A percentile compares a stretch with the other conserved stretches of the same genome.
Conservation (phyloP, 1,140 invertebrate genomes). For the Drosophila cardini region DNA sequence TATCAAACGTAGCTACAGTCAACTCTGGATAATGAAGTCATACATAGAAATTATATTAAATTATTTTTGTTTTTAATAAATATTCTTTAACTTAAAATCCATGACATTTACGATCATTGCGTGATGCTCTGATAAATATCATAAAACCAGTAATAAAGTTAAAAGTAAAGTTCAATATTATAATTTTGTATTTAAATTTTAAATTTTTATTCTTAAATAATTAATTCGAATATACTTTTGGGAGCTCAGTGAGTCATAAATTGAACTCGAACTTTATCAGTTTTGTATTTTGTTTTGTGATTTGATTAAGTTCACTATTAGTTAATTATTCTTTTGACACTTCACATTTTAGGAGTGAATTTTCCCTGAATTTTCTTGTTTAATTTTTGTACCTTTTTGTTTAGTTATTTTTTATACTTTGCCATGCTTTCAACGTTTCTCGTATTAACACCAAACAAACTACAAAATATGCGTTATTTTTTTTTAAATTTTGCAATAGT, state of each 20-base stretch:
- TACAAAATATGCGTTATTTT: conserved; percentile 68
- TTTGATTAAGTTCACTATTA: conserved; percentile 10
- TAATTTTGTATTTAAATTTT: conserved; percentile 44
- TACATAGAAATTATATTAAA: conserved; percentile 26
- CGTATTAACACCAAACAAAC: conserved; percentile 64
- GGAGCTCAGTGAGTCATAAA: conserved; percentile 18
- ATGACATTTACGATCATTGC: conserved; percentile 51
- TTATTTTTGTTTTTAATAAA: conserved; percentile 55
- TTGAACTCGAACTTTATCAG: neutral
- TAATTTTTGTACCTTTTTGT: conserved; percentile 14
- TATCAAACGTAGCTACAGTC: conserved; percentile 63
- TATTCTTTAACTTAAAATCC: conserved; percentile 36
- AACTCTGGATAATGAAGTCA: conserved; percentile 40
- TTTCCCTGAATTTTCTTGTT: conserved; percentile 3
- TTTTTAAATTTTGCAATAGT: conserved; percentile 65
- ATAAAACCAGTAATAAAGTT: conserved; percentile 57
- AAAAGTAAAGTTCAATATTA: conserved; percentile 62
- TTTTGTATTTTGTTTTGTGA: conserved; percentile 17
- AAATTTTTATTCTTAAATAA: neutral
- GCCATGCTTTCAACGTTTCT: conserved; percentile 72
- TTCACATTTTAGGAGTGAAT: conserved; percentile 37
- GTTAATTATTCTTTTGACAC: conserved; percentile 23
- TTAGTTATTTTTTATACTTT: conserved; percentile 52
- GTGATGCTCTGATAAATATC: conserved; percentile 24
- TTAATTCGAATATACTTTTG: neutral